Evolutionary conservation across 2,113 vertebrate genomes (phyloP).

Genomic region (Laticauda colubrina): DNA sequence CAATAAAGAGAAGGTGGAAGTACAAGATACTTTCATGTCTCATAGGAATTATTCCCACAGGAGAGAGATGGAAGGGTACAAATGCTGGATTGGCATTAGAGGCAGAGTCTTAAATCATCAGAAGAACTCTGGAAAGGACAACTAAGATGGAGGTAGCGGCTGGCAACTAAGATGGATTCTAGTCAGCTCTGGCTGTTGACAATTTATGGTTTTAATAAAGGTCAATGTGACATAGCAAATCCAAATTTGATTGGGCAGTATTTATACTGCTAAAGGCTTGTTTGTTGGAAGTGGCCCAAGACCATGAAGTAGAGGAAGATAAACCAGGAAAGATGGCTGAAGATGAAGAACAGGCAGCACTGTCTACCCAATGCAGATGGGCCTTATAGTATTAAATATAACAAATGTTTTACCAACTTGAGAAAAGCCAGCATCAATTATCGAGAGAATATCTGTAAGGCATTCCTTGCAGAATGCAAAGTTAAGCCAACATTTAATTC

Average conservation of each 20-base stretch:
- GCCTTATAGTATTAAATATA: not conserved
- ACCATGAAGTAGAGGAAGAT: not conserved
- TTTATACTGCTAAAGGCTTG: not conserved
- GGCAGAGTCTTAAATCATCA: not conserved
- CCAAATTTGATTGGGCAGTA: not conserved
- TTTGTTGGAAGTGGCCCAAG: not conserved
- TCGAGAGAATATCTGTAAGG: not conserved
- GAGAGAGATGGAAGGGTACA: not conserved
- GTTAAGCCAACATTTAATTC: not conserved
- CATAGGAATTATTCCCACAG: not conserved
- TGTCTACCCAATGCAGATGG: not conserved
- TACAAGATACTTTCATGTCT: not conserved
- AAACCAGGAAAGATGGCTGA: not conserved
- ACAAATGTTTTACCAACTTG: not conserved
- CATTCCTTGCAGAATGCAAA: not conserved
- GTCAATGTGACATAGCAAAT: not conserved
- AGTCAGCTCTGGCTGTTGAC: not conserved
- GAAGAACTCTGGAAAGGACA: not conserved
- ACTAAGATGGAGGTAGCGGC: not conserved
- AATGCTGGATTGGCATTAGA: not conserved
- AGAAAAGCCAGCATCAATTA: not conserved
- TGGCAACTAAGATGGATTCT: not conserved
- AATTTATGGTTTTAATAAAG: not conserved
- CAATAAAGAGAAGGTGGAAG: not conserved
- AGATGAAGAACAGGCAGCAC: not conserved